These are phyloP conservation scores for Drosophila arizonae DNA, from an alignment of 1,140 invertebrate genomes.

Conservation along the genomic window DNA sequence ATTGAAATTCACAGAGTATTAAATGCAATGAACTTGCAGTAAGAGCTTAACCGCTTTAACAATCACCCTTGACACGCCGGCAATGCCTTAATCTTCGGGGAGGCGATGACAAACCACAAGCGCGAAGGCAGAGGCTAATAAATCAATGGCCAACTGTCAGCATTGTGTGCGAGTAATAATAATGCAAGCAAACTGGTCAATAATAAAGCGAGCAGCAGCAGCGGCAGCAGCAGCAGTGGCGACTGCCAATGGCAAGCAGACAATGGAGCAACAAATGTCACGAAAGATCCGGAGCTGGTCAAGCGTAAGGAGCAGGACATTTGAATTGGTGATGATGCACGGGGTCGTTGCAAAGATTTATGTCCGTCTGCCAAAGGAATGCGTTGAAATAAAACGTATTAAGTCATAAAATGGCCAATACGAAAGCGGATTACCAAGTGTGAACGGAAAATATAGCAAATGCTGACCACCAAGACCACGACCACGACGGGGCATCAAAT, in stretches of 20 bases:
- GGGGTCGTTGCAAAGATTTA: conserved; percentile 67
- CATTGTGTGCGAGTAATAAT: conserved; percentile 77
- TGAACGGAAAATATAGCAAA: conserved; percentile 51
- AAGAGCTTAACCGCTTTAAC: conserved; percentile 11
- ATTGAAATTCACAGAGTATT: conserved; percentile 10
- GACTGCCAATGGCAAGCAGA: conserved; percentile 11
- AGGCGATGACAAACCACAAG: conserved; percentile 39
- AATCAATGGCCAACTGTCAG: conserved; percentile 78
- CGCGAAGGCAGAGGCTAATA: conserved; percentile 61
- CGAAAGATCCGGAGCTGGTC: conserved; percentile 66
- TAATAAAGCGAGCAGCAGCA: conserved; percentile 60
- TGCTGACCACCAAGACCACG: not conserved
- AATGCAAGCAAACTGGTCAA: conserved; percentile 74
- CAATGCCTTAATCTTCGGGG: conserved; percentile 14
- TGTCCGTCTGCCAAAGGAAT: conserved; percentile 52
- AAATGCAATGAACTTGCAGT: conserved; percentile 6
- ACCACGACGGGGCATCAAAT: conserved; percentile 67
- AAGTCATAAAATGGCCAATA: conserved; percentile 72
- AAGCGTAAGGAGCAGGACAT: conserved; percentile 65
- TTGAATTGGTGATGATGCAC: conserved; percentile 73
- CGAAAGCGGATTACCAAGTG: conserved; percentile 75
- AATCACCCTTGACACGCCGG: conserved; percentile 14
- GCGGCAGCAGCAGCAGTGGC: too few species aligned
- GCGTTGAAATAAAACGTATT: conserved; percentile 79
- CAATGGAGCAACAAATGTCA: conserved; percentile 72